Conservation (phyloP, 1,140 invertebrate genomes). For the Tenebrio molitor region DNA sequence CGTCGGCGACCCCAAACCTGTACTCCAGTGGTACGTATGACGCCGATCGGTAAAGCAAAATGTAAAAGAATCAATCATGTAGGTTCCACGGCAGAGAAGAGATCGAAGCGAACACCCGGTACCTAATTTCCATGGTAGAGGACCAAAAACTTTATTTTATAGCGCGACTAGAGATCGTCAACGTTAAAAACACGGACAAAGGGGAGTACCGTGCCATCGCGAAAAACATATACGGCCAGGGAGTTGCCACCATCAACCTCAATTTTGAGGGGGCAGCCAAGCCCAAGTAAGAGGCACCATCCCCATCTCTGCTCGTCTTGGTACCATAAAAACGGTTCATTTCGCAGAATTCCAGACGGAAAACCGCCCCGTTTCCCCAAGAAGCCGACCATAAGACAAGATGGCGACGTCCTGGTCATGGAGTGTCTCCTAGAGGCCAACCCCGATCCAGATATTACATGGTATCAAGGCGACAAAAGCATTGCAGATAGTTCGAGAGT, state of each 20-base stretch:
- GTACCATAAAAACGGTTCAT: slow-evolving; percentile 37
- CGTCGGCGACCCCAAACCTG: slow-evolving; percentile 94
- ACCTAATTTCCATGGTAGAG: slow-evolving; percentile 83
- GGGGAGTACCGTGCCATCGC: slow-evolving; percentile 95
- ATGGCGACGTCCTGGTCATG: slow-evolving; percentile 94
- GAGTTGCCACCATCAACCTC: slow-evolving; percentile 94
- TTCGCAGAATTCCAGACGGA: slow-evolving; percentile 90
- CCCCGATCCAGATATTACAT: slow-evolving; percentile 94
- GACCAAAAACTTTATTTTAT: slow-evolving; percentile 92
- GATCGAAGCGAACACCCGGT: slow-evolving; percentile 82
- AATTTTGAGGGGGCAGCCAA: slow-evolving; percentile 93
- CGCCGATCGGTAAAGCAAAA: slow-evolving; percentile 6
- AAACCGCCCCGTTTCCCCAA: slow-evolving; percentile 97
- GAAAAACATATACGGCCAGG: slow-evolving; percentile 92
- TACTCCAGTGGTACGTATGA: slow-evolving; percentile 87
- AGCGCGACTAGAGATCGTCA: slow-evolving; percentile 86
- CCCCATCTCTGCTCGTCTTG: slow-evolving; percentile 36
- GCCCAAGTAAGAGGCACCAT: slow-evolving; percentile 80
- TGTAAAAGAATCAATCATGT: slow-evolving; percentile 51
- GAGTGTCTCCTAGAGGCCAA: slow-evolving; percentile 96
- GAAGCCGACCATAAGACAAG: slow-evolving; percentile 96
- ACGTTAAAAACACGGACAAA: slow-evolving; percentile 86
- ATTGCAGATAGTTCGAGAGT: slow-evolving; percentile 86
- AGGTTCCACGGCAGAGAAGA: slow-evolving; percentile 89
- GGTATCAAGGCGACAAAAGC: slow-evolving; percentile 91